Base-by-base conservation (phyloP, 2,888 invertebrate species). In the Atethmia centrago region DNA sequence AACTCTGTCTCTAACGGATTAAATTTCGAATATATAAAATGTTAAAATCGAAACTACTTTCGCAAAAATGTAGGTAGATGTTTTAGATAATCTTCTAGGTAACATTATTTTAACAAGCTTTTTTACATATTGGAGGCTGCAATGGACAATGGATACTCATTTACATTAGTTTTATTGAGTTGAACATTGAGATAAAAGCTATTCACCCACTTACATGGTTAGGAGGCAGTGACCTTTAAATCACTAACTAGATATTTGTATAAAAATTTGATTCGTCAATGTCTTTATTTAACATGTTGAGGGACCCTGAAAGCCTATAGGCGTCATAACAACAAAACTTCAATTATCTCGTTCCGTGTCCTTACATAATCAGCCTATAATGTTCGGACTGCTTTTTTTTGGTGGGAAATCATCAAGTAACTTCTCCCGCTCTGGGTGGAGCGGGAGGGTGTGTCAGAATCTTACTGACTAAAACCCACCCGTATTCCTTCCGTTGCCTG, bases 11-110 rank as follows among this genome's bases (percentile, higher is more conserved):
- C 59, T 73, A 77, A 66, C 73, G 61, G 69, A 71, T 79, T 68
- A 58, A 68, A 69, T 71, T 69, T 72, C 25, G 51, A 82, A 67
- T 51, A 56, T 36, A 63, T 40, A 71, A 36, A 25, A 69, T 77
- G 16, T 76, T 64, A 76, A 71, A 80, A 65, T 79, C 45, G 51
- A 47, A 75, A 63, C 69, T 36, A 72, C 82, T 87, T 83, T 87
- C 73, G 77, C 55, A 55, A 80, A 77, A 47, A 83, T 71, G 65
- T 85, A 77, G 78, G 76, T 73, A 74, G 65, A 71, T 40, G 25
- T 45, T 63, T 68, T 59, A 58, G 10, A 64, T 66, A 51, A n/a
- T 66, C 19, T 66, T 69, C n/a, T 65, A 65, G 12, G 16, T 28
- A 70, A 51, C 31, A 36, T 62, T 79, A 65, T 58, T 71, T 47